Base-by-base conservation (phyloP, 2,888 invertebrate genomes). In the Himalopsyche tibetana region DNA sequence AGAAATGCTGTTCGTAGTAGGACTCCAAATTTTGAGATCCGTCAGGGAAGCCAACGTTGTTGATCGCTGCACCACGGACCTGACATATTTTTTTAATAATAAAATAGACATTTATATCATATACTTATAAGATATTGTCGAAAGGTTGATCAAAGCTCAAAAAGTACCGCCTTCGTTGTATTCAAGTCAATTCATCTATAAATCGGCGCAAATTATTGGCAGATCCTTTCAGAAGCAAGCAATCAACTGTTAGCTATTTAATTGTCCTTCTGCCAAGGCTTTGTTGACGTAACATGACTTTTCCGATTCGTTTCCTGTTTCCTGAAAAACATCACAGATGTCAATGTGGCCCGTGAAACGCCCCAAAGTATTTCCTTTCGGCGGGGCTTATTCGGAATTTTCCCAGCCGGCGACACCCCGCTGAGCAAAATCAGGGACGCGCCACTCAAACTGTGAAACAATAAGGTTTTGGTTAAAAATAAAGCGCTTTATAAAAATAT, bases 271-370 rank as follows among this genome's bases (percentile, higher is more conserved):
- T 36, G 5, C 38, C 12, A 38, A 36, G 19, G 74, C 74, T 74
- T 74, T 74, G 74, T 74, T 36, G 74, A 74, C 12, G 38, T 36
- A 1, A 63, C 19, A 63, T 74, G 74, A 12, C 74, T 74, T 74
- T 74, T 74, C 36, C 36, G 36, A 69, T 74, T 74, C 74, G 74
- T 36, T 38, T 74, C 69, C 69, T 69, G 36, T 74, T 74, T 74
- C 74, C 12, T 74, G 74, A 36, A 74, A 74, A 74, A 74, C 74
- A 74, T 74, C 74, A 74, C 74, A 74, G 74, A 74, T 74, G 74
- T 74, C 36, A 74, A 69, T 69, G 69, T 12, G 69, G 69, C 36
- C 4, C 74, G 15, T 15, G 74, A 11, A 19, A 15, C 28, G 69
- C 74, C 51, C 19, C 74, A 74, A 74, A 74, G 74, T 74, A 74